Evolutionary conservation across 53 echinoderm and acorn worm genomes (phyloP).

Genomic region (Mesocentrotus franciscanus): DNA sequence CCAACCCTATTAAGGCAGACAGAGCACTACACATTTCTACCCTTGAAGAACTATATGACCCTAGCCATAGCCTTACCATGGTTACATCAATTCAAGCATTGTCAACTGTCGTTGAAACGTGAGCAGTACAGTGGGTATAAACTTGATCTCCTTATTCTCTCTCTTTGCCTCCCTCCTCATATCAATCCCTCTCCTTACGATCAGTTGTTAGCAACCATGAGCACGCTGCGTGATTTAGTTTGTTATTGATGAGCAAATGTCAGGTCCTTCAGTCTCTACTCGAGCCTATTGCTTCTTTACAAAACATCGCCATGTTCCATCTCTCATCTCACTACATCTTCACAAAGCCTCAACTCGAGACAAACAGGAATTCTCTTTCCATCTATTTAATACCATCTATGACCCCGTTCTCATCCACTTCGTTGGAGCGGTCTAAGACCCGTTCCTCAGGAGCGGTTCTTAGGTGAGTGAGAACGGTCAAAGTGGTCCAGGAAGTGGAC

Average conservation of each 20-base stretch:
- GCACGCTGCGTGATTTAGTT: conserved; percentile 13
- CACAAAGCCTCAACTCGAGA: neutral
- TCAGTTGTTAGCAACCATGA: conserved; percentile 26
- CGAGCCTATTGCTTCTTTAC: neutral
- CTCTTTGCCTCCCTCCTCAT: neutral
- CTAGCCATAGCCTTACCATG: conserved; percentile 36
- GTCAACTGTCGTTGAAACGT: conserved; percentile 28
- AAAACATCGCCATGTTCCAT: neutral
- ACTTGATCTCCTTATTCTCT: conserved; percentile 36
- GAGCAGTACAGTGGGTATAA: conserved; percentile 23
- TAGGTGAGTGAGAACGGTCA: no score
- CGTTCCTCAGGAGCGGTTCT: no score
- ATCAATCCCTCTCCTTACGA: neutral
- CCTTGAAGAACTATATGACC: conserved; percentile 26
- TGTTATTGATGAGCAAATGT: conserved; percentile 45
- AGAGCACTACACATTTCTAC: neutral
- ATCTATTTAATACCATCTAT: no score
- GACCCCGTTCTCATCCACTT: no score
- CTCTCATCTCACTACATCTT: neutral
- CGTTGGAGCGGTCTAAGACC: no score
- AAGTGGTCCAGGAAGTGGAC: no score
- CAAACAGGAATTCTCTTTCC: neutral
- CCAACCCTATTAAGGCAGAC: neutral
- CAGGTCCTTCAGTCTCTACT: neutral
- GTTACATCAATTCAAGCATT: conserved; percentile 28